Base-by-base conservation (phyloP, 2,888 invertebrate species). In the Ischnus inquisitorius region DNA sequence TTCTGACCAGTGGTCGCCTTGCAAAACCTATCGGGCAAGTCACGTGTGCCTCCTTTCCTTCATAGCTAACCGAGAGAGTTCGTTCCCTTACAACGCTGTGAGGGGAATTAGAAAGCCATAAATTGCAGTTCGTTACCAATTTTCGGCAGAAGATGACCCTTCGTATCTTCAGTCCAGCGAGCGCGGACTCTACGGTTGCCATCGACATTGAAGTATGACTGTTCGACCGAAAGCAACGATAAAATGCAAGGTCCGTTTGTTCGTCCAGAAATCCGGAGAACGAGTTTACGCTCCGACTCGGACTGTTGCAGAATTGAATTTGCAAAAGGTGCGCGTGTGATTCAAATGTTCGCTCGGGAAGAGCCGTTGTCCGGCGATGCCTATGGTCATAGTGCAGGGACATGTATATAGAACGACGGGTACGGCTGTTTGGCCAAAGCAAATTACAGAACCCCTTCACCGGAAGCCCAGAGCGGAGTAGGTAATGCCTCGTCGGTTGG, bases 401-500 rank as follows among this genome's bases (percentile, higher is more conserved):
- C 54, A 69, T 57, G 54, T 10, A 34, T 48, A 69, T 64, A 68
- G 68, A 54, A 51, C 39, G 19, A 25, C n/a, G 72, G 83, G 65
- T 76, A 80, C 54, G 19, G 68, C 84, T 84, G 84, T 85, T 83
- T 80, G 77, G 74, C 85, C 77, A 80, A 85, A 85, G 83, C 85
- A 80, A 85, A 85, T 85, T 85, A 85, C 77, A 54, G 83, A 77
- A 74, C 85, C 85, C 84, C 84, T 84, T 81, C 84, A 74, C 81
- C 84, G 84, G 84, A 81, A 84, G 76, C 79, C 79, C 71, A 25
- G 64, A 81, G 72, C 81, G 28, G 77, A 74, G 84, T 74, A 84
- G 84, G 84, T 84, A 84, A 84, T 81, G 84, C 78, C 84, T 84
- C 84, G 83, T n/a, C n/a, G n/a, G n/a, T n/a, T 79, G 79, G 83